Evolutionary conservation across 2,113 vertebrate genomes (phyloP), one percentile per base, ranked within the genome.

Genomic region (Paratilapia polleni): DNA sequence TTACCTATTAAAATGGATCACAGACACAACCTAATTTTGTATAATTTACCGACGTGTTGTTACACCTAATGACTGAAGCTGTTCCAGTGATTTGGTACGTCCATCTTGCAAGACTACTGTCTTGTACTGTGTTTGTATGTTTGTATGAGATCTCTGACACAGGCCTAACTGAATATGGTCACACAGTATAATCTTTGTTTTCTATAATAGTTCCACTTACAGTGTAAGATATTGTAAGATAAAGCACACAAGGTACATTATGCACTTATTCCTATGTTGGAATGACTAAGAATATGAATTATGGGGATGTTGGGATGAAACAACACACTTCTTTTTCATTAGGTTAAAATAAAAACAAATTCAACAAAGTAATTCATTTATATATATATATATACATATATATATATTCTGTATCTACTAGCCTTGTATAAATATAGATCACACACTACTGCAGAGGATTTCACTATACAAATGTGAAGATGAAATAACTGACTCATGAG

Each of bases 1-100:
- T 52, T 22, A 31, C 56, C 13, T 54, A 77, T 74, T 41, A 64
- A 89, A 87, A 75, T 3, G 61, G 41, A 83, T 62, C 76, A 78
- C 41, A 26, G 31, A 63, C 15, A 43, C 34, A 41, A 62, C 61
- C 5, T 75, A 28, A 66, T 73, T 88, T 47, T n/a, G 38, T 52
- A 41, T 26, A 75, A 47, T 61, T 70, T 61, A 64, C 38, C 24
- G 62, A 64, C 43, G 22, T 74, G 43, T 41, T 87, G 28, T 80
- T 68, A 52, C 54, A 26, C 19, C 73, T 28, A n/a, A 59, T 66
- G 20, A 70, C n/a, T 58, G 80, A 64, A 80, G 64, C 77, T 68
- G 79, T 77, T 88, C 14, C 70, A 64, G 2, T 87, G 79, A 75
- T 83, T 84, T 73, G 76, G 77, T 87, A 90, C 20, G 11, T 54